Evolutionary conservation across 2,113 vertebrate genomes (phyloP).

Genomic region (Uria lomvia): DNA sequence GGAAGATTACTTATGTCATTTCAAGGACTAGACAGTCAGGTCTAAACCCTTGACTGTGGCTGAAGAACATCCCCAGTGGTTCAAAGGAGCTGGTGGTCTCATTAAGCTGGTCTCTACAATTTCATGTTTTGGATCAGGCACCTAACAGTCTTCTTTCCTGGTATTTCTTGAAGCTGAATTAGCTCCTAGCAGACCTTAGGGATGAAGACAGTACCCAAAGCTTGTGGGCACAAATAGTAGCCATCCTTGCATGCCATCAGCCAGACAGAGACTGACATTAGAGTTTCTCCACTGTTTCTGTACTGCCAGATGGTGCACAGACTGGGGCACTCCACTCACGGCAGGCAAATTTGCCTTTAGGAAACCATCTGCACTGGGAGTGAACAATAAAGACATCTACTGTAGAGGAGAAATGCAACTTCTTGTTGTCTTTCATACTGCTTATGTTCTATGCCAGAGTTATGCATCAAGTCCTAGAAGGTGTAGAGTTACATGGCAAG

Average conservation of each 20-base stretch:
- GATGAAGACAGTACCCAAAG: not conserved
- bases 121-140: accelerated
- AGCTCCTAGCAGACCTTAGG: not conserved
- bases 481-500: not conserved
- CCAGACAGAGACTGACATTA: not conserved
- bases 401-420: not conserved
- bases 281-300: not conserved
- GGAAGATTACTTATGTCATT: not conserved
- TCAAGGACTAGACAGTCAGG: not conserved
- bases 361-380: not conserved
- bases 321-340: accelerated
- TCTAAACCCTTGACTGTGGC: not conserved
- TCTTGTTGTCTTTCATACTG: not conserved
- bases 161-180: not conserved
- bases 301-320: not conserved
- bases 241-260: not conserved
- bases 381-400: not conserved
- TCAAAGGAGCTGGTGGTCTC: not conserved
- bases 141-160: not conserved
- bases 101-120: not conserved
- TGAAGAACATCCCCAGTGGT: not conserved
- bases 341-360: not conserved
- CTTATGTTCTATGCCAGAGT: not conserved
- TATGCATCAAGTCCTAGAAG: not conserved
- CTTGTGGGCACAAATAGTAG: no score